These are phyloP conservation scores for Syndactyla subalaris DNA, from an alignment of 2,797 vertebrate species.

Conservation along the genomic window DNA sequence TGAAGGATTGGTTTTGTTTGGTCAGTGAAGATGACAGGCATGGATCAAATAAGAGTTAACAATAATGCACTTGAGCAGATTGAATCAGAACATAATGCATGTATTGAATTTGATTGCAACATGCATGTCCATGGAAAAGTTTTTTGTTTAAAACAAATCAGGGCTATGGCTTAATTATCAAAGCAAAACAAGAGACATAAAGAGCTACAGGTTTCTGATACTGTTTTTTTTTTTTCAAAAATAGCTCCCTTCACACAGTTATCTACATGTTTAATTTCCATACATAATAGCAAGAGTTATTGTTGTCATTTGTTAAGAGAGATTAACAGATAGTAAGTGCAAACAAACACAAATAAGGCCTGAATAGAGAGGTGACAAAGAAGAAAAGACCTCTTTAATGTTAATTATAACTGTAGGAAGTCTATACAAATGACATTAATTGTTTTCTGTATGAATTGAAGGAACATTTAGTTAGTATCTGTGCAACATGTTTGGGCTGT, in stretches of 20 bases:
- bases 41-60: conserved; percentile 78
- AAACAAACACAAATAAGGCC: conserved; percentile 80
- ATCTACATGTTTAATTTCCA: conserved; percentile 80
- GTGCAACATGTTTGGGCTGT: conserved; percentile 47
- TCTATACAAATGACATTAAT: conserved; percentile 75
- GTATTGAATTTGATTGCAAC: conserved; percentile 80
- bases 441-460: conserved; percentile 67
- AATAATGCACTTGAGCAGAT: conserved; percentile 71
- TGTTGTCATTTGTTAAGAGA: conserved; percentile 80
- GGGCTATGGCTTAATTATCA: conserved; percentile 77
- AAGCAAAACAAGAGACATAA: conserved; percentile 76
- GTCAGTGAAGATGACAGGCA: conserved; percentile 70
- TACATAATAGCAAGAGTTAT: conserved; percentile 78
- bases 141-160: conserved; percentile 76
- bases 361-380: conserved; percentile 81
- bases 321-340: conserved; percentile 81
- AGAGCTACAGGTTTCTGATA: conserved; percentile 69
- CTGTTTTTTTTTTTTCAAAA: conserved; percentile 56
- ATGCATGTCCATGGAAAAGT: conserved; percentile 61
- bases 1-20: conserved; percentile 69
- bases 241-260: conserved; percentile 74
- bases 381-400: conserved; percentile 77
- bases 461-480: conserved; percentile 55
- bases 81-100: conserved; percentile 77
- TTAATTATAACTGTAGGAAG: conserved; percentile 81